These are phyloP conservation scores for Eulemur mongoz DNA, from an alignment of 2,797 vertebrate species.

Conservation along the genomic window DNA sequence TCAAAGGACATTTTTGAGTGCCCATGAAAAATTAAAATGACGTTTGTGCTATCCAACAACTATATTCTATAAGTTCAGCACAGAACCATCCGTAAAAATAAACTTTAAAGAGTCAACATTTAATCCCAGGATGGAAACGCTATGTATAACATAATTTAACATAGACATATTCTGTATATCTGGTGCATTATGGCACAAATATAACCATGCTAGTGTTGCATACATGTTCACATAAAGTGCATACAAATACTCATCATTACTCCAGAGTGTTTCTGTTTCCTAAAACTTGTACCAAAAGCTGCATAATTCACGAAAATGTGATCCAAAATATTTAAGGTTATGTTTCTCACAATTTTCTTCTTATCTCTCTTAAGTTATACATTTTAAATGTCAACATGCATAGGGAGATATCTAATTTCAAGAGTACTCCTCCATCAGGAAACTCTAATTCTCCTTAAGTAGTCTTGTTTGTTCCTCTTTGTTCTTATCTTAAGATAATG, in stretches of 20 bases:
- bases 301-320: constrained; percentile 81
- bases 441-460: constrained; percentile 75
- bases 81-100: constrained; percentile 56
- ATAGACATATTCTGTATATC: constrained; percentile 48
- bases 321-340: constrained; percentile 88
- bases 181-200: constrained; percentile 32
- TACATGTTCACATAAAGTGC: constrained; percentile 38
- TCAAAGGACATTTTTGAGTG: constrained; percentile 81
- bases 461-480: background rate
- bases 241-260: constrained; percentile 61
- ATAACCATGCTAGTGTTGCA: background rate
- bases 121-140: constrained; percentile 65
- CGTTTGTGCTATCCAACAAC: background rate
- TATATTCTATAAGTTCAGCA: constrained; percentile 53
- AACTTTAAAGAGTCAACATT: constrained; percentile 45
- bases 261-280: constrained; percentile 65
- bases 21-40: constrained; percentile 73
- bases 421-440: constrained; percentile 77
- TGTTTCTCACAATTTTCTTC: constrained; percentile 85
- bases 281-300: constrained; percentile 80
- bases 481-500: background rate
- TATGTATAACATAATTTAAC: constrained; percentile 48
- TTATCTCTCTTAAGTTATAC: constrained; percentile 84
- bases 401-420: constrained; percentile 85
- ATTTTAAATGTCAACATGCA: constrained; percentile 85